These are phyloP conservation scores for Petrosia ficiformis DNA, from an alignment of 37 sponge, comb jelly and placozoan genomes.

Conservation along the genomic window DNA sequence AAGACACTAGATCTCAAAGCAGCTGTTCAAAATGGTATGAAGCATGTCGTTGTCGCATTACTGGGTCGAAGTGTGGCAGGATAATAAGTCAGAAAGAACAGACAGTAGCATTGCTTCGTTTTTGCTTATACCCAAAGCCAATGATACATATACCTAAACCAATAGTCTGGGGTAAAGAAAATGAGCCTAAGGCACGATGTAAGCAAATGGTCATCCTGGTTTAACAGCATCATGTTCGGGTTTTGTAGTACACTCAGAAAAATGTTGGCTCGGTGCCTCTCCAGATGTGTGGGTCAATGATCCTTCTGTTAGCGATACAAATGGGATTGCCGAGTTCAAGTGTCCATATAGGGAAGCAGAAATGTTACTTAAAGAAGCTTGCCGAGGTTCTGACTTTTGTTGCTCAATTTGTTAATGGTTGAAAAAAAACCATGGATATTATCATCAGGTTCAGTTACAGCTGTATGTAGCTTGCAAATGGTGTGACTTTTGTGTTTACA, in stretches of 20 bases:
- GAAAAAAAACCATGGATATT: constrained; percentile 20
- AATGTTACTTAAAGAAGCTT: constrained; percentile 25
- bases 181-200: constrained; percentile 15
- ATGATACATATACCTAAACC: background rate
- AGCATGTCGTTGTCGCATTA: background rate
- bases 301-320: background rate
- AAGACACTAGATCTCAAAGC: background rate
- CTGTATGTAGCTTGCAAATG: constrained; percentile 19
- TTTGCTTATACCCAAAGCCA: background rate
- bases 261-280: constrained; percentile 52
- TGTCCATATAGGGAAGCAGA: constrained; percentile 38
- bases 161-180: constrained; percentile 21
- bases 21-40: background rate
- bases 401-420: background rate
- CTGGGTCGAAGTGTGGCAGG: constrained; percentile 4
- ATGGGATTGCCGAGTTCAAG: constrained; percentile 51
- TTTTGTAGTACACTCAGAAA: constrained; percentile 28
- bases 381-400: constrained; percentile 14
- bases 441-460: constrained; percentile 38
- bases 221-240: constrained; percentile 19
- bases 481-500: constrained; percentile 37
- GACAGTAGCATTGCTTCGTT: constrained; percentile 8
- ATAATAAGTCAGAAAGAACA: background rate
- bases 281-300: constrained; percentile 55
- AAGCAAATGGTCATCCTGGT: constrained; percentile 11